A percentile compares a stretch with the other conserved stretches of the same genome.
These are phyloP conservation scores for Nematopogon swammerdamellus DNA, from an alignment of 2,888 invertebrate species.

Conservation along the genomic window DNA sequence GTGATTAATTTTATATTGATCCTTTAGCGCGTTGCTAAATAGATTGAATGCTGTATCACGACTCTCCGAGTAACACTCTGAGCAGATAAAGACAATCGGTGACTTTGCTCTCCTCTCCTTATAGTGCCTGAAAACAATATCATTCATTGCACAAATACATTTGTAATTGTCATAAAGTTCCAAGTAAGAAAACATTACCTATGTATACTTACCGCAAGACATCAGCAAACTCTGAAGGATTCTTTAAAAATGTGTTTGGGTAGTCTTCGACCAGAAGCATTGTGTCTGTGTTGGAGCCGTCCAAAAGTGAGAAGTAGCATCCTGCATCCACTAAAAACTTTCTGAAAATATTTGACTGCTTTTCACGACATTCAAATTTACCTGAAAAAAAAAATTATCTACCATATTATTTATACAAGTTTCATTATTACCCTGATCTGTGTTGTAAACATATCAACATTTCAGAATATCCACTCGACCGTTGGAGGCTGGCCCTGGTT, in stretches of 20 bases:
- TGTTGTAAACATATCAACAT: no score
- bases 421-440: constrained; percentile 2
- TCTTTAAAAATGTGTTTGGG: constrained; percentile 71
- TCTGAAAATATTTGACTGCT: constrained; percentile 67
- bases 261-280: constrained; percentile 76
- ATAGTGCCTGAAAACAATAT: constrained; percentile 53
- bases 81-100: constrained; percentile 68
- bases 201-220: constrained; percentile 67
- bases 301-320: constrained; percentile 65
- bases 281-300: constrained; percentile 46
- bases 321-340: constrained; percentile 77
- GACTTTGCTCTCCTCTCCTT: constrained; percentile 59
- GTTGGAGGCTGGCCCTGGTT: no score
- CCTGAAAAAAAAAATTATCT: constrained; percentile 28
- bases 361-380: constrained; percentile 44
- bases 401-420: background rate
- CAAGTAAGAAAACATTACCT: constrained; percentile 1
- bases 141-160: background rate
- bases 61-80: constrained; percentile 62
- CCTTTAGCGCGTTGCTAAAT: constrained; percentile 61
- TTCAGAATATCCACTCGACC: no score
- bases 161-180: background rate
- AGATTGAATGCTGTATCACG: constrained; percentile 59
- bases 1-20: constrained; percentile 61
- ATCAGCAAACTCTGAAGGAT: constrained; percentile 61